Conservation (phyloP, 2,113 vertebrate genomes). For the Calidris pugnax region DNA sequence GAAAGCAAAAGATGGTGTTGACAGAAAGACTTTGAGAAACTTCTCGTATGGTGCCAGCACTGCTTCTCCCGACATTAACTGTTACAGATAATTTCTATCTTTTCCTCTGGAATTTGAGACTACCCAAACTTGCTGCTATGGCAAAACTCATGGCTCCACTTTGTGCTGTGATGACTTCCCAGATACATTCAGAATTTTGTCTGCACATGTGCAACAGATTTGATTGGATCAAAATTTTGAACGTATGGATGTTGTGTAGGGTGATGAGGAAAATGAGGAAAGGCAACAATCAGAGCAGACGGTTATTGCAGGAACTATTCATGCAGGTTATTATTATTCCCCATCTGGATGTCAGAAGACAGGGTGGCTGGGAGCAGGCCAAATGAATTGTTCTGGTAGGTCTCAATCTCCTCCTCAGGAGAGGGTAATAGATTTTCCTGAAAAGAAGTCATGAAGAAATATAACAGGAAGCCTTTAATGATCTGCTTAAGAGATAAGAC, state of each 20-base stretch:
- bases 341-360: fast-evolving
- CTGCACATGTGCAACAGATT: neutral
- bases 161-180: fast-evolving
- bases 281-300: neutral
- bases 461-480: constrained; percentile 44
- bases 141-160: neutral
- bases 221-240: neutral
- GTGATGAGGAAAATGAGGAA: neutral
- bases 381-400: neutral
- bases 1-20: neutral
- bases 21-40: neutral
- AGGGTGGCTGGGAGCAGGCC: neutral
- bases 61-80: neutral
- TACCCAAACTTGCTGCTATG: neutral
- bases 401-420: neutral
- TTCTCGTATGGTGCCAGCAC: neutral
- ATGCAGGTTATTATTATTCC: neutral
- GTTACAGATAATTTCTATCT: neutral
- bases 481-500: constrained; percentile 30
- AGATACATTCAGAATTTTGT: neutral
- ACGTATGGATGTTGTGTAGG: fast-evolving
- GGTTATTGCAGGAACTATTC: neutral
- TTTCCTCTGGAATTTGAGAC: neutral
- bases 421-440: constrained; percentile 43
- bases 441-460: constrained; percentile 61